Base-by-base conservation (phyloP, 1,140 invertebrate species). In the Helicoverpa armigera region DNA sequence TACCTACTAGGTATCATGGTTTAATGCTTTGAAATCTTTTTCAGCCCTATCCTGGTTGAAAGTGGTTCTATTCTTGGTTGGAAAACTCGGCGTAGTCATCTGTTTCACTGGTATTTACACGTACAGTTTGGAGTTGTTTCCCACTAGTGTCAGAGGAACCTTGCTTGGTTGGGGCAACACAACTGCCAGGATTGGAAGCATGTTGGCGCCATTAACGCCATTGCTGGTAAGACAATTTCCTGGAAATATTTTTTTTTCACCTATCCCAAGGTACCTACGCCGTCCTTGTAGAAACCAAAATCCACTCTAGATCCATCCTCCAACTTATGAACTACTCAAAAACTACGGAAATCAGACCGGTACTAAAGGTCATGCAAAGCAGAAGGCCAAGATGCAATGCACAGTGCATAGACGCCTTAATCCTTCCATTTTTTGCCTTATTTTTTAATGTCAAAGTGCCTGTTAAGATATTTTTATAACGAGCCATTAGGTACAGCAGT, bases 41-140 rank as follows among this genome's bases (percentile, higher is more conserved):
- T 81, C 82, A 94, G 92, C 83, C 60, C 73, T 89, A 43, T 78
- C 85, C 35, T 92, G 92, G 92, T 56, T 92, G 13, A 92, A 91
- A 74, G 61, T 94, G 0, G 1, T 85, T 0, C 67, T 92, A 56
- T 94, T 92, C 63, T 83, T 94, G 43, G 35, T 88, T n/a, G 90
- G 91, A 4, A 94, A 92, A 82, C 70, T 90, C 7, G 85, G 86
- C 12, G 87, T 90, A 1, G 90, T 89, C 1, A 79, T 92, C 1
- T 94, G 92, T 65, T 92, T 92, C 31, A 94, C 91, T 31, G 90
- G 89, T 14, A 88, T 92, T n/a, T 91, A 88, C 73, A 94, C 91
- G 0, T 94, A 92, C 76, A 89, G 86, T 53, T 76, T 94, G 72
- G 92, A 94, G 84, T 70, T 92, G 35, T 92, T 94, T 51, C 92